These are phyloP conservation scores for Holocentrus rufus DNA, from an alignment of 2,797 vertebrate genomes.

Conservation along the genomic window DNA sequence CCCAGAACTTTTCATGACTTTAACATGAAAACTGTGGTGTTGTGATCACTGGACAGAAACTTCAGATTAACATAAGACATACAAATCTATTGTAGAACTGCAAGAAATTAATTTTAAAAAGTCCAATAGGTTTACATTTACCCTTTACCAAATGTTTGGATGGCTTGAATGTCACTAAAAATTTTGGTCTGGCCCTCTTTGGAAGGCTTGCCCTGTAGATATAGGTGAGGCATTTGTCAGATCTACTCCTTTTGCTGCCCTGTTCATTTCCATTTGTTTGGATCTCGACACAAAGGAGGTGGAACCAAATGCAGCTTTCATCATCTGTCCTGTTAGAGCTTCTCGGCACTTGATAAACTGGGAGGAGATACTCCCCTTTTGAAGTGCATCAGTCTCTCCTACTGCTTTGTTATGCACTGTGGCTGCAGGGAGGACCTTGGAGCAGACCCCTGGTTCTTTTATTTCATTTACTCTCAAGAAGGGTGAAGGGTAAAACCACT, in stretches of 20 bases:
- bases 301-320: constrained; percentile 53
- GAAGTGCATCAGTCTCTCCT: constrained; percentile 57
- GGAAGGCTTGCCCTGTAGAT: constrained; percentile 37
- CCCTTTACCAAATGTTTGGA: no score
- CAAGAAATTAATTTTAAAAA: no score
- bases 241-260: constrained; percentile 57
- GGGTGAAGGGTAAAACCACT: constrained; percentile 75
- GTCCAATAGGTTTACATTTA: no score
- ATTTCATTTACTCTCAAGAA: constrained; percentile 68
- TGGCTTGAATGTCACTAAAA: no score
- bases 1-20: no score
- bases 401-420: constrained; percentile 66
- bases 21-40: no score
- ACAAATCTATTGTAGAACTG: no score
- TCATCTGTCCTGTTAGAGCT: constrained; percentile 53
- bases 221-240: constrained; percentile 49
- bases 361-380: constrained; percentile 62
- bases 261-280: constrained; percentile 72
- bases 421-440: constrained; percentile 65
- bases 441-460: constrained; percentile 54
- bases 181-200: not conserved
- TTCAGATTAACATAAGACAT: no score
- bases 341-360: constrained; percentile 65
- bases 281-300: constrained; percentile 61
- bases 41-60: no score